phyloP scores from a whole-genome alignment of 2,797 vertebrate genomes.

The Eulemur rubriventer region DNA sequence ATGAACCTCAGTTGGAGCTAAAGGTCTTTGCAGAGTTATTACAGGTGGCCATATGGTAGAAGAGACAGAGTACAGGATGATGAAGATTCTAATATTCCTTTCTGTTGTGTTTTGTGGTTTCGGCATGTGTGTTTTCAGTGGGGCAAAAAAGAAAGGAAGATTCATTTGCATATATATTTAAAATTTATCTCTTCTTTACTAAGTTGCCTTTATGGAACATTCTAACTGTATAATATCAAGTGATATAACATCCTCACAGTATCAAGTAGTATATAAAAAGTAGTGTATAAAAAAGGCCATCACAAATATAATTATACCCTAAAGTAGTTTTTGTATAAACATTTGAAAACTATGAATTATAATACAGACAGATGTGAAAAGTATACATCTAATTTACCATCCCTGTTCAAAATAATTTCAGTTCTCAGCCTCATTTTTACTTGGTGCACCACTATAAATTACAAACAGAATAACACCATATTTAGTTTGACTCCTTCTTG shows the following conservation, averaged over 20 bases:
- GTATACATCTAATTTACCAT: not conserved
- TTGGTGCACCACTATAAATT: not conserved
- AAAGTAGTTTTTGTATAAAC: not conserved
- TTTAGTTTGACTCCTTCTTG: not conserved
- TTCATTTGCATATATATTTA: not conserved
- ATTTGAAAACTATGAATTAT: not conserved
- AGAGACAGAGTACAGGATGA: not conserved
- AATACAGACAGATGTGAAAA: not conserved
- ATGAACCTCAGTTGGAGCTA: accelerated
- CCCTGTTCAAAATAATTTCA: not conserved
- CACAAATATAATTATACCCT: not conserved
- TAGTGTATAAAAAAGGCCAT: not conserved
- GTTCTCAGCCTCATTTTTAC: not conserved
- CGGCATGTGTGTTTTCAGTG: not conserved
- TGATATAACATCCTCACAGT: not conserved
- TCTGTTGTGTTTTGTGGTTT: not conserved
- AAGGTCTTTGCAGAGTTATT: not conserved
- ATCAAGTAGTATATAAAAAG: not conserved
- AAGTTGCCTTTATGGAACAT: not conserved
- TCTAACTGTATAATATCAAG: not conserved
- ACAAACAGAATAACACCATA: too few species aligned
- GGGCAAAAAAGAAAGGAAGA: not conserved
- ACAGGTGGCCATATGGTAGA: accelerated
- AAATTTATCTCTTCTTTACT: not conserved
- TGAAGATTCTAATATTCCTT: not conserved